Evolutionary conservation across 2,113 vertebrate species (phyloP).

Genomic region (Nyctibius bracteatus): DNA sequence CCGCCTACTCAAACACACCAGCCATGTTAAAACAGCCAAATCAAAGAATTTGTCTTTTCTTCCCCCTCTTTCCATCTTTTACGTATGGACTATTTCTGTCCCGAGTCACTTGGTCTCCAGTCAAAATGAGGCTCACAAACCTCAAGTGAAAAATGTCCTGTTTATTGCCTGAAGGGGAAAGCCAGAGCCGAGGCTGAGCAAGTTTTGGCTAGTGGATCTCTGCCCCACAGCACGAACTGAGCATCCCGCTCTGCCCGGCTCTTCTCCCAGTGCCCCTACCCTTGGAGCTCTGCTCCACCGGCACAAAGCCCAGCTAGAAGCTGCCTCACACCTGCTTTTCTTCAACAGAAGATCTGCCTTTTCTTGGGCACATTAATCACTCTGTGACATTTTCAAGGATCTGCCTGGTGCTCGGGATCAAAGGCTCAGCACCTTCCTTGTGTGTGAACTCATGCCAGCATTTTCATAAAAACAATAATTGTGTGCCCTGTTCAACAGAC

Average conservation of each 20-base stretch:
- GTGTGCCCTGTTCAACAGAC: neutral
- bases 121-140: neutral
- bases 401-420: neutral
- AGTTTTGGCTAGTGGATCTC: neutral
- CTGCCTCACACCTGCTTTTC: conserved; percentile 44
- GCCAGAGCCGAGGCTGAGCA: accelerated
- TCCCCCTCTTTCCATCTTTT: neutral
- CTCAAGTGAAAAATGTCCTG: neutral
- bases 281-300: accelerated
- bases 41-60: neutral
- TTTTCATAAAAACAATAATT: conserved; percentile 38
- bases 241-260: neutral
- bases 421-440: conserved; percentile 40
- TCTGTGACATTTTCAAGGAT: conserved; percentile 59
- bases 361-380: conserved; percentile 46
- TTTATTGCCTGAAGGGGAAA: neutral
- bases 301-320: neutral
- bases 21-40: neutral
- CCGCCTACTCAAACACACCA: neutral
- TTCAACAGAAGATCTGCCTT: conserved; percentile 35
- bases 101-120: neutral
- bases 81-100: neutral
- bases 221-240: neutral
- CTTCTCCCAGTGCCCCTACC: neutral
- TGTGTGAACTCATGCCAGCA: conserved; percentile 12